A percentile compares a stretch with the other conserved stretches of the same genome.
Evolutionary conservation across 2,888 invertebrate species (phyloP).

Genomic region (Heliconius ethilla): DNA sequence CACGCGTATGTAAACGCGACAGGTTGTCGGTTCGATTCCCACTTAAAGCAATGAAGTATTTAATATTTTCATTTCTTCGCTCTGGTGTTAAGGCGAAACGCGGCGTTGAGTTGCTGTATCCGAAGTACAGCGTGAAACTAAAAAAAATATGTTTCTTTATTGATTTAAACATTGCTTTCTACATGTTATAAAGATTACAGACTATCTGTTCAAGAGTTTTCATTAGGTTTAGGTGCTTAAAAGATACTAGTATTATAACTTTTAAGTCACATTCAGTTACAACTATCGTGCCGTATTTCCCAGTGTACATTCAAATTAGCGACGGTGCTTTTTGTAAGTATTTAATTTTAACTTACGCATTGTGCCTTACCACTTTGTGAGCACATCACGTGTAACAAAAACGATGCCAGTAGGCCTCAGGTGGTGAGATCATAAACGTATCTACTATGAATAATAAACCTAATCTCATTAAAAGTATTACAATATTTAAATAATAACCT

Average conservation of each 20-base stretch:
- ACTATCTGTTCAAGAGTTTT: background rate
- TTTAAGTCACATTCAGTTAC: background rate
- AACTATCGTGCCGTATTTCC: background rate
- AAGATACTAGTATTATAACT: background rate
- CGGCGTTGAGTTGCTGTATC: too few species aligned
- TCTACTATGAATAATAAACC: constrained; percentile 22
- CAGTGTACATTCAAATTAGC: background rate
- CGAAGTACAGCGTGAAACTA: too few species aligned
- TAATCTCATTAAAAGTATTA: constrained; percentile 20
- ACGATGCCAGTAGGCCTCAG: constrained; percentile 37
- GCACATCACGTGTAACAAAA: constrained; percentile 26
- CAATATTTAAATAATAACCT: background rate
- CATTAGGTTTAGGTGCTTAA: background rate
- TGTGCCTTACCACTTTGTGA: constrained; percentile 17
- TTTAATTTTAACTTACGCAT: background rate
- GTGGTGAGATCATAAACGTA: constrained; percentile 27
- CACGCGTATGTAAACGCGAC: too few species aligned
- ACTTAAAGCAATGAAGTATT: too few species aligned
- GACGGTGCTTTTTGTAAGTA: background rate
- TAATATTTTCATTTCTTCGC: too few species aligned
- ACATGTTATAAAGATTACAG: background rate
- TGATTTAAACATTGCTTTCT: background rate
- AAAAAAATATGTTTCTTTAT: background rate
- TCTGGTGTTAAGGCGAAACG: too few species aligned
- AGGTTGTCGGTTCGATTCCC: too few species aligned